phyloP scores from a whole-genome alignment of 2,888 invertebrate species.

The Scaptomyza cyrtandrae region DNA sequence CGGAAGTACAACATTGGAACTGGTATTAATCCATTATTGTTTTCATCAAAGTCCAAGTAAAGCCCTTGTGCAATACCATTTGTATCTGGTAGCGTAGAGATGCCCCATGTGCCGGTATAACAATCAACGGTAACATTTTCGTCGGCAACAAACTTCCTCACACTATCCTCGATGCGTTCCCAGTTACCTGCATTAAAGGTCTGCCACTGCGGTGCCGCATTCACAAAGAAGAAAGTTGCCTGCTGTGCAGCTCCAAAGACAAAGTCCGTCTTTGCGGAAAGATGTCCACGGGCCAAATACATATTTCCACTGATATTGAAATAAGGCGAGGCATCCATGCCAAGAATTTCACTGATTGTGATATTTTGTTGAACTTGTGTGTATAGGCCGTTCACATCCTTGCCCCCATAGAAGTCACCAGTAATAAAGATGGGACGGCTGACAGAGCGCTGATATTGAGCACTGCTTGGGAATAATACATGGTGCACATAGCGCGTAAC shows the following conservation, averaged over 20 bases:
- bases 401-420: slow-evolving; percentile 81
- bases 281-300: slow-evolving; percentile 85
- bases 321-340: slow-evolving; percentile 74
- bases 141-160: slow-evolving; percentile 84
- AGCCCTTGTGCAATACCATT: slow-evolving; percentile 79
- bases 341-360: slow-evolving; percentile 82
- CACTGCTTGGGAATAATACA: slow-evolving; percentile 83
- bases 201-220: slow-evolving; percentile 86
- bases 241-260: slow-evolving; percentile 85
- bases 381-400: slow-evolving; percentile 81
- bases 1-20: slow-evolving; percentile 87
- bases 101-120: slow-evolving; percentile 86
- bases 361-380: slow-evolving; percentile 80
- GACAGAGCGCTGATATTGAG: slow-evolving; percentile 83
- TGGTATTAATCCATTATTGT: slow-evolving; percentile 84
- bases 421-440: slow-evolving; percentile 81
- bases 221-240: slow-evolving; percentile 86
- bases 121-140: slow-evolving; percentile 83
- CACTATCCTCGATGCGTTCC: slow-evolving; percentile 85
- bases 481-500: slow-evolving; percentile 84
- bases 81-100: slow-evolving; percentile 85
- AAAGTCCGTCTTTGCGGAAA: slow-evolving; percentile 86
- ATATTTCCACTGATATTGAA: slow-evolving; percentile 67
- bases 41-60: slow-evolving; percentile 81
- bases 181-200: slow-evolving; percentile 87